phyloP scores from a whole-genome alignment of 2,888 invertebrate species.

The Sceliomorpha sp. region DNA sequence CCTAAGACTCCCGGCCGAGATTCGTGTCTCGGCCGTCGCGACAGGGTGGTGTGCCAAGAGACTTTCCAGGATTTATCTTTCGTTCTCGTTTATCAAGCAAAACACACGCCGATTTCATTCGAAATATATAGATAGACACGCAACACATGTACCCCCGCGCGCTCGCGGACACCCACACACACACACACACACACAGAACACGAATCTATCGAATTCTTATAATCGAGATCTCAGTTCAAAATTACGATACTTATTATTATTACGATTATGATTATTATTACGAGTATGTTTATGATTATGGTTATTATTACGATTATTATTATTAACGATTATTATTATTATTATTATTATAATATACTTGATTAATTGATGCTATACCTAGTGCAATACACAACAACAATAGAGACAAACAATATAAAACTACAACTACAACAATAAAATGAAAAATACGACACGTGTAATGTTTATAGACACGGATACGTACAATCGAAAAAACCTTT shows the following conservation, averaged over 20 bases:
- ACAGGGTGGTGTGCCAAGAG: constrained; percentile 63
- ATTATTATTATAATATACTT: constrained; percentile 26
- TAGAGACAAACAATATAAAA: constrained; percentile 44
- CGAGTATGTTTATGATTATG: constrained; percentile 13
- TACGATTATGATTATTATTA: constrained; percentile 33
- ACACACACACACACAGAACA: constrained; percentile 2
- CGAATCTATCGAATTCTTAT: background rate
- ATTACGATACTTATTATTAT: constrained; percentile 38
- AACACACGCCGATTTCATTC: too few species aligned
- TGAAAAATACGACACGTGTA: constrained; percentile 30
- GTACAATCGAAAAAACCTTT: constrained; percentile 65
- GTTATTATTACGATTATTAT: constrained; percentile 25
- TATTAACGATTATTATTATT: constrained; percentile 15
- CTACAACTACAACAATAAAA: constrained; percentile 24
- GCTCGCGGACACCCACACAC: constrained; percentile 2
- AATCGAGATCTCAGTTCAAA: constrained; percentile 40
- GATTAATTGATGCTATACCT: constrained; percentile 51
- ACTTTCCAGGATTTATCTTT: background rate
- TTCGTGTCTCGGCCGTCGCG: constrained; percentile 52
- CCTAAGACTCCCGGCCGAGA: constrained; percentile 65
- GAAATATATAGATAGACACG: too few species aligned
- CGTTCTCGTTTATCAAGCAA: too few species aligned
- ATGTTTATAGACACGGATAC: constrained; percentile 51
- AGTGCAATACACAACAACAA: constrained; percentile 50
- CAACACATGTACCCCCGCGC: background rate